Evolutionary conservation across 1,140 invertebrate species (phyloP).

Genomic region (Tetramorium parvispinum): DNA sequence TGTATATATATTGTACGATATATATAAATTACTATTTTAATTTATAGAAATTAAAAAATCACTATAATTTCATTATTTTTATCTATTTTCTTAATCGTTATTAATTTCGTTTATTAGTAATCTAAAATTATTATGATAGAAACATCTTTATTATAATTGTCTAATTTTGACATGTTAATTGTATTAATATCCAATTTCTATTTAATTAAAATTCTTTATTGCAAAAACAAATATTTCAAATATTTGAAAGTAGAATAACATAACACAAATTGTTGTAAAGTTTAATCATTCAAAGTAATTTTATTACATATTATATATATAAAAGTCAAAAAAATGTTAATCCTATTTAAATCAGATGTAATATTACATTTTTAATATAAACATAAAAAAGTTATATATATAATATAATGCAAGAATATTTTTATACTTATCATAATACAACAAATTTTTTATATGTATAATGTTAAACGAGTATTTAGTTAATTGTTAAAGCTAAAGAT

Average conservation of each 20-base stretch:
- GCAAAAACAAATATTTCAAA: not conserved
- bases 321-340: slow-evolving; percentile 1
- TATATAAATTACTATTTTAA: slow-evolving; percentile 65
- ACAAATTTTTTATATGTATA: not conserved
- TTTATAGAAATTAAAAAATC: slow-evolving; percentile 47
- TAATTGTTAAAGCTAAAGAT: slow-evolving; percentile 8
- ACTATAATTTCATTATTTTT: slow-evolving; percentile 52
- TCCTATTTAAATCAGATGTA: slow-evolving; percentile 6
- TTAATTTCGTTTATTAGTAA: slow-evolving; percentile 14
- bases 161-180: slow-evolving; percentile 29
- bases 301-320: not conserved
- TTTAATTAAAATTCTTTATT: slow-evolving; percentile 22
- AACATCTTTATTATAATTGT: not conserved
- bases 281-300: slow-evolving; percentile 9
- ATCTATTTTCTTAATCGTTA: slow-evolving; percentile 13
- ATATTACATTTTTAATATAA: slow-evolving; percentile 12
- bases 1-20: slow-evolving; percentile 34
- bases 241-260: not conserved
- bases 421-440: slow-evolving; percentile 10
- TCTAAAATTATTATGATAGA: slow-evolving; percentile 31
- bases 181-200: not conserved
- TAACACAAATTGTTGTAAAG: slow-evolving; percentile 1
- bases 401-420: slow-evolving; percentile 2
- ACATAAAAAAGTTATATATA: not conserved
- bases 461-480: not conserved